Evolutionary conservation across 2,797 vertebrate genomes (phyloP).

Genomic region (Sebastiscus albofasciatus): DNA sequence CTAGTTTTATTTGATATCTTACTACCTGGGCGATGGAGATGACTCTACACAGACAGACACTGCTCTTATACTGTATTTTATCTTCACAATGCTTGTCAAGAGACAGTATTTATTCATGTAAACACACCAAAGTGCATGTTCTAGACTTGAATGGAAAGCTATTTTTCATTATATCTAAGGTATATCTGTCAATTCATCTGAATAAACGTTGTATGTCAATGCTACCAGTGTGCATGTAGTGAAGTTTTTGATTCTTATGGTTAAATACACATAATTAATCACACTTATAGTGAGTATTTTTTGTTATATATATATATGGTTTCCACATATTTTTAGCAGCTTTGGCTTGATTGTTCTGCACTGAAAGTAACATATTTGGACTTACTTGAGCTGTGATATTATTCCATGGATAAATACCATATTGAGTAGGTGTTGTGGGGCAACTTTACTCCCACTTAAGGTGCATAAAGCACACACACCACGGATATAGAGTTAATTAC

Average conservation of each 20-base stretch:
- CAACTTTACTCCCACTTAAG: neutral
- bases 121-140: slow-evolving; percentile 51
- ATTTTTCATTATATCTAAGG: slow-evolving; percentile 21
- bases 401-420: neutral
- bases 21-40: slow-evolving; percentile 8
- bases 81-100: slow-evolving; percentile 23
- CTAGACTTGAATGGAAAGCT: slow-evolving; percentile 20
- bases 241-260: neutral
- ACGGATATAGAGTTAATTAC: neutral
- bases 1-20: slow-evolving; percentile 30
- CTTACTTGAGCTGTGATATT: neutral
- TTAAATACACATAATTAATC: neutral
- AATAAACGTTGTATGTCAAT: slow-evolving; percentile 61
- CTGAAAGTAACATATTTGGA: neutral
- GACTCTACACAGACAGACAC: slow-evolving; percentile 6
- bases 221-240: neutral
- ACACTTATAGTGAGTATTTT: neutral
- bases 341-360: neutral
- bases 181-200: slow-evolving; percentile 1
- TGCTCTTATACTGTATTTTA: slow-evolving; percentile 21
- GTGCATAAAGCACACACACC: neutral
- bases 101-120: slow-evolving; percentile 38
- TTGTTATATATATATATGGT: neutral
- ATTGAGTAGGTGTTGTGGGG: neutral
- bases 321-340: neutral